Conservation (phyloP, 2,797 vertebrate genomes). For the Coregonus suidteri region DNA sequence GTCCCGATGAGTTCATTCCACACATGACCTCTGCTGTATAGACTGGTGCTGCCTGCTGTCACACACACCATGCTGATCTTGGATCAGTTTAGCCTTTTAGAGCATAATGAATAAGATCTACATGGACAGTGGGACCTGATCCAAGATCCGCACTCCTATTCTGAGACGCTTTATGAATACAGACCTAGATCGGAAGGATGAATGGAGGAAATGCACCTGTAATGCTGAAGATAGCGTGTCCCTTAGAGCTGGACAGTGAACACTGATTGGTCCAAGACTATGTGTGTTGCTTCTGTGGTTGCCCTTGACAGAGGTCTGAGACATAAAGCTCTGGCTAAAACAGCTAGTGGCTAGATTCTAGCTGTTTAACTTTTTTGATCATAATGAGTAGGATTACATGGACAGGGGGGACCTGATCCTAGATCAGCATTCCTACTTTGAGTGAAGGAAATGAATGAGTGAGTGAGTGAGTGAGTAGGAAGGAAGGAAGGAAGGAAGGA, state of each 20-base stretch:
- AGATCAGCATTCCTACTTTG: no score
- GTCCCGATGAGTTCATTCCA: not conserved
- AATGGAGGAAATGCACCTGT: not conserved
- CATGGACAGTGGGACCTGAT: no score
- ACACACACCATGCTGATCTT: not conserved
- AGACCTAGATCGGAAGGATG: not conserved
- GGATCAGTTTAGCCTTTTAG: not conserved
- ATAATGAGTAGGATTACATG: no score
- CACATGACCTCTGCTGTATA: not conserved
- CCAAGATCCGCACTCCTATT: no score
- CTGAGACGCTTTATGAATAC: not conserved
- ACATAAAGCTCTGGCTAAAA: no score
- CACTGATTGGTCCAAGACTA: not conserved
- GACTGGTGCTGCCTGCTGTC: not conserved
- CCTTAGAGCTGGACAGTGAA: not conserved
- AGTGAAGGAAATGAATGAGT: no score
- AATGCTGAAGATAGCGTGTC: not conserved
- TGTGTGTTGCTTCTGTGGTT: not conserved
- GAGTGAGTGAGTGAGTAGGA: no score
- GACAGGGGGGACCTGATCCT: no score
- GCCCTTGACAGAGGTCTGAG: not conserved
- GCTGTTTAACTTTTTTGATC: no score
- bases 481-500: no score
- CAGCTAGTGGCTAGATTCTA: no score
- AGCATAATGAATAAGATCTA: no score